Conservation (phyloP, 1,140 invertebrate genomes). For the Goniozus legneri region DNA sequence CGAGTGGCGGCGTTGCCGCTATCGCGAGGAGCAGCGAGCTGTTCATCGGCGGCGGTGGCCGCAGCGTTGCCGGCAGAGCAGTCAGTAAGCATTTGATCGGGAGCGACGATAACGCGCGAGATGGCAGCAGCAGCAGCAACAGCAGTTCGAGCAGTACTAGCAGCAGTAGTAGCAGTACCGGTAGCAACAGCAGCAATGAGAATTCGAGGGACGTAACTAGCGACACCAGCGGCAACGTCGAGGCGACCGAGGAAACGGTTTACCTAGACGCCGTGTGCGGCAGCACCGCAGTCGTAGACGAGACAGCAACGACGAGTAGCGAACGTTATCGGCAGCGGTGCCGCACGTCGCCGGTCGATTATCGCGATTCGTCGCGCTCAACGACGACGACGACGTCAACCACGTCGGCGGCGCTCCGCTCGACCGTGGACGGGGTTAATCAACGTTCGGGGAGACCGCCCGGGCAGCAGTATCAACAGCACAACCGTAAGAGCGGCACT, state of each 20-base stretch:
- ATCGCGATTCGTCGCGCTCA: not conserved
- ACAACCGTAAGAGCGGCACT: not conserved
- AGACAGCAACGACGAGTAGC: too few species aligned
- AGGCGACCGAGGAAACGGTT: too few species aligned
- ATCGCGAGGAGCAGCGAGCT: too few species aligned
- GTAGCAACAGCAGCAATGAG: constrained; percentile 9
- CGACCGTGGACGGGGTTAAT: not conserved
- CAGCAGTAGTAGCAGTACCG: constrained; percentile 8
- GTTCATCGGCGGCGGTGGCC: constrained; percentile 2
- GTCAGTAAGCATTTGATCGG: too few species aligned
- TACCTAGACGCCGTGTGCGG: too few species aligned
- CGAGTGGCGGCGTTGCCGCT: constrained; percentile 8
- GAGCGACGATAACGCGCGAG: not conserved
- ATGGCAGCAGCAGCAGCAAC: constrained; percentile 1
- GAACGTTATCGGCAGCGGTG: too few species aligned
- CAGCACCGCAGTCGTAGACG: too few species aligned
- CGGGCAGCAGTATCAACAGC: too few species aligned
- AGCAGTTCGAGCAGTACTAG: not conserved
- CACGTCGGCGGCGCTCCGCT: not conserved
- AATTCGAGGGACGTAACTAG: constrained; percentile 12
- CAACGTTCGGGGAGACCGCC: not conserved
- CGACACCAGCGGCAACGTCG: constrained; percentile 13
- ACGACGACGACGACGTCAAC: not conserved
- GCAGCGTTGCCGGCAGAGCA: not conserved
- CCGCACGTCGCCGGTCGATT: too few species aligned